A percentile compares a stretch with the other conserved stretches of the same genome.
phyloP scores from a whole-genome alignment of 2,888 invertebrate species.

The Hydrotaea cyrtoneurina region DNA sequence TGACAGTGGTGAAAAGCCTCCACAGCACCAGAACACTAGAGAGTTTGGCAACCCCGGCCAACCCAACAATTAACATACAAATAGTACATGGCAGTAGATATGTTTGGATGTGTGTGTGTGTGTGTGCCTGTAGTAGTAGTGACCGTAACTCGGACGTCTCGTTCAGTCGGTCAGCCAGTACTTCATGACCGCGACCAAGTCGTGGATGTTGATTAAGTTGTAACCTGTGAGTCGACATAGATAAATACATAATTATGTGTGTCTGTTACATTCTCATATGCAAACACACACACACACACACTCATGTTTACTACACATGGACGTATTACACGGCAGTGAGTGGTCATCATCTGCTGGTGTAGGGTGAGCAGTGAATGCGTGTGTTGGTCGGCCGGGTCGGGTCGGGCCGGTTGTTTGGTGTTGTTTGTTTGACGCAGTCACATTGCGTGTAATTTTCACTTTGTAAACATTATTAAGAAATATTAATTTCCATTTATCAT shows the following conservation, averaged over 20 bases:
- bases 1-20: no score
- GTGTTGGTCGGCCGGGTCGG: neutral
- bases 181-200: neutral
- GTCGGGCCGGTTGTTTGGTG: neutral
- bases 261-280: constrained; percentile 46
- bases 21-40: no score
- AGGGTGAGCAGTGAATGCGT: neutral
- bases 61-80: constrained; percentile 5
- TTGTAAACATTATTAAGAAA: constrained; percentile 80
- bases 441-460: constrained; percentile 77
- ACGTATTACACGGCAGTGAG: constrained; percentile 35
- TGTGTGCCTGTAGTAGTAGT: neutral
- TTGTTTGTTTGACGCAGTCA: constrained; percentile 58
- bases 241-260: constrained; percentile 58
- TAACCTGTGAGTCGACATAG: constrained; percentile 62
- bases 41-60: neutral
- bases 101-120: no score
- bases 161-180: neutral
- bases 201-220: constrained; percentile 55
- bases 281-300: constrained; percentile 25
- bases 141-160: neutral
- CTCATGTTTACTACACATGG: neutral
- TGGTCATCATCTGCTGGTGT: constrained; percentile 7
- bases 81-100: neutral
- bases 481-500: constrained; percentile 80